Base-by-base conservation (phyloP, 2,888 invertebrate species). In the Lithosia quadra region DNA sequence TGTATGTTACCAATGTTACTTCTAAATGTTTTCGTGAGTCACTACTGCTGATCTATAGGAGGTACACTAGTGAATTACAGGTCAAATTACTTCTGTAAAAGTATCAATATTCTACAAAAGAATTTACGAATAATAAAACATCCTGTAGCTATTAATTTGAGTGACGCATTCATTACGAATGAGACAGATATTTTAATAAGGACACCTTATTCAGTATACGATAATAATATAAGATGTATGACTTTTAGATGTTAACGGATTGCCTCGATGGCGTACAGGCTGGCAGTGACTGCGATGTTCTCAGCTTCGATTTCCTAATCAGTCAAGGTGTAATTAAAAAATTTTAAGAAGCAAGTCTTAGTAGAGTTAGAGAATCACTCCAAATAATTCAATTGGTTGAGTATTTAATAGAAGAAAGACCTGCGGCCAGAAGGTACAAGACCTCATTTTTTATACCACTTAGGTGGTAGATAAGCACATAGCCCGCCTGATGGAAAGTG, bases 201-300 rank as follows among this genome's bases (percentile, higher is more conserved):
- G 68, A 43, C 57, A 18, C 24, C 43, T 69, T 73, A 72, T 72
- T 73, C 73, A 68, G 69, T 75, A 72, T 49, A 49, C n/a, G n/a
- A n/a, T 49, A 62, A 62, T 49, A 13, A n/a, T 10, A 0, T 39
- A 28, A 24, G 24, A n/a, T n/a, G 1, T 24, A 13, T 56, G 21
- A 43, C 5, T 13, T 56, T 22, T 56, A 56, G 13, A 21, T 56
- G 56, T 56, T 56, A 56, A 24, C 21, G 56, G 15, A 24, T 22
- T 56, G 13, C 22, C 55, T 56, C 4, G 15, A 1, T 56, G 24
- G 56, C 4, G 22, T 24, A 56, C 28, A 2, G 2, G 5, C 18
- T 43, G 18, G 13, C 4, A 22, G 13, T 24, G 11, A 22, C 1
- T 24, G 22, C 5, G 11, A 5, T 56, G 5, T 5, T 18, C 43